Base-by-base conservation (phyloP, 2,888 invertebrate species). In the Gerris lacustris region DNA sequence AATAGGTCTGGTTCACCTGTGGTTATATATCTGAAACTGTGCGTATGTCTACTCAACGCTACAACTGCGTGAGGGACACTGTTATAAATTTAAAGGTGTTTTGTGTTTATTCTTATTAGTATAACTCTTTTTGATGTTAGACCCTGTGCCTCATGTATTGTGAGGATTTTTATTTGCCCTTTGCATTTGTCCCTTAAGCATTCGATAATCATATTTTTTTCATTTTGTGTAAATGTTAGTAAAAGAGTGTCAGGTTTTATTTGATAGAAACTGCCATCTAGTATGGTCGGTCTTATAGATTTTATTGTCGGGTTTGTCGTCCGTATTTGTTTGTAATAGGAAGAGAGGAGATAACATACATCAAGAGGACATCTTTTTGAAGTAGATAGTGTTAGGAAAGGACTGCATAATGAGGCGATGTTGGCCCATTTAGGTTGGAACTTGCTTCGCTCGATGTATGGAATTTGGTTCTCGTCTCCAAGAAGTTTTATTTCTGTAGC, bases 381-480 rank as follows among this genome's bases (percentile, higher is more conserved):
- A 18, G 45, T n/a, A 45, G 6, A n/a, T 9, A 67, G 45, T 11
- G 44, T 67, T 45, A 44, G 43, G 44, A 7, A n/a, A 6, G 67
- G 43, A 9, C 7, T 45, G 6, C 67, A 67, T 44, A 67, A 67
- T 11, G 44, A 18, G 6, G 67, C 15, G 7, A 45, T 44, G 45
- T 67, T 17, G 44, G 67, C 43, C 67, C 67, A 44, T 44, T 17
- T 67, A 44, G 45, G 17, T 44, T 44, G 7, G 18, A 67, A 9
- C 9, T 45, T 45, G 18, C 44, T 44, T 17, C 67, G 43, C n/a
- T 67, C 44, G 43, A 44, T 67, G n/a, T 44, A 67, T 11, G 43
- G 67, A 67, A 67, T 67, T 45, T 67, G 67, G 7, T 67, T 67
- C 18, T 44, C 44, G 44, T 44, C 67, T n/a, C 67, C 67, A 44